These are phyloP conservation scores for Thereuonema tuberculata DNA, from an alignment of 1,140 invertebrate genomes.

Conservation along the genomic window DNA sequence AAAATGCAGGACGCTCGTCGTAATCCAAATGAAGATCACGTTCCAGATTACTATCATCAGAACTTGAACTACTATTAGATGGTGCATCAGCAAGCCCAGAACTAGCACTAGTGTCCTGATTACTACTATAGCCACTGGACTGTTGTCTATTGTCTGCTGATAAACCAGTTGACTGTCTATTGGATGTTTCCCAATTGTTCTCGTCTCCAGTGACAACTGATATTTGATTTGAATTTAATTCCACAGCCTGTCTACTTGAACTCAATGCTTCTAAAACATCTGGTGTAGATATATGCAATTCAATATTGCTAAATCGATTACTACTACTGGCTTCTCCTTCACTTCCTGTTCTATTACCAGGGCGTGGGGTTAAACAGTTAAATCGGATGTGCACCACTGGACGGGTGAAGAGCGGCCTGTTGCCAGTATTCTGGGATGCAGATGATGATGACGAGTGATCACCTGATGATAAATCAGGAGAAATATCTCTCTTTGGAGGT, in stretches of 20 bases:
- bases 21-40: background rate
- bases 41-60: background rate
- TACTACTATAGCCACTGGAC: background rate
- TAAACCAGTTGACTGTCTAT: background rate
- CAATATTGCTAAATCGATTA: background rate
- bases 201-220: background rate
- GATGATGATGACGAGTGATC: background rate
- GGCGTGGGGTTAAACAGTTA: background rate
- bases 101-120: background rate
- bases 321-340: background rate
- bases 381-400: background rate
- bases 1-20: slow-evolving; percentile 4
- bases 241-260: slow-evolving; percentile 45
- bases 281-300: slow-evolving; percentile 34
- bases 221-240: background rate
- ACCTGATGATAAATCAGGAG: background rate
- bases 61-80: background rate
- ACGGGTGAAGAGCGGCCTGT: background rate
- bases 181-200: background rate
- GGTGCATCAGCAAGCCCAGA: background rate
- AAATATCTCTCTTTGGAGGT: background rate
- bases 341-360: background rate
- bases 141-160: background rate
- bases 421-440: background rate
- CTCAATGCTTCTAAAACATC: slow-evolving; percentile 52